phyloP scores from a whole-genome alignment of 2,797 vertebrate genomes.

The Eulemur coronatus region DNA sequence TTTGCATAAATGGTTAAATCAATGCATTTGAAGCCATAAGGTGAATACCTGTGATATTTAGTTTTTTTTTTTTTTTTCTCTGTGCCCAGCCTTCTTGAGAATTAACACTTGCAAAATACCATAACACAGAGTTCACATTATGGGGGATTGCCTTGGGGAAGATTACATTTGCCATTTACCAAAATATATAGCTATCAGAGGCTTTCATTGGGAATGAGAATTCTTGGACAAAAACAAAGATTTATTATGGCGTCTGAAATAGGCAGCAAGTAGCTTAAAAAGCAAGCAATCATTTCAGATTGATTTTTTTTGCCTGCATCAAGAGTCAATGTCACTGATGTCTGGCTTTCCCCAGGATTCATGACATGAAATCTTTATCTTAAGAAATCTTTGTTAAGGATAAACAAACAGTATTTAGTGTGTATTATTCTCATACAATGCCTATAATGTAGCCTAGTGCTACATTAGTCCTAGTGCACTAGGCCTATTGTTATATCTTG shows the following conservation, averaged over 20 bases:
- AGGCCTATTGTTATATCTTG: not conserved
- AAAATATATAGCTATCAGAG: not conserved
- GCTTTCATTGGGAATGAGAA: not conserved
- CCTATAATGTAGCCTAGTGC: not conserved
- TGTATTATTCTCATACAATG: not conserved
- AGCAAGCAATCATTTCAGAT: not conserved
- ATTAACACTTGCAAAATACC: not conserved
- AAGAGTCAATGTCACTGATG: not conserved
- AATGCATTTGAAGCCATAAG: not conserved
- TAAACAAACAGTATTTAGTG: conserved; percentile 31
- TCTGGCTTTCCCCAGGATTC: conserved; percentile 50
- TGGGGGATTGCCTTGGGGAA: not conserved
- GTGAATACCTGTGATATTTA: not conserved
- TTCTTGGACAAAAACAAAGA: not conserved
- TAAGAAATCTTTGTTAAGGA: conserved; percentile 33
- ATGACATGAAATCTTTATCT: conserved; percentile 64
- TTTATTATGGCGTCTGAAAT: not conserved
- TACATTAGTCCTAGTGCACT: not conserved
- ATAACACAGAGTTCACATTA: not conserved
- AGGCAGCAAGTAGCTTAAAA: not conserved
- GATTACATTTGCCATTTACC: not conserved
- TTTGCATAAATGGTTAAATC: not conserved
- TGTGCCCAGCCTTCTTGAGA: not conserved
- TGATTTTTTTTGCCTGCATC: not conserved
- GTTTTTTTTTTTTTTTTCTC: not conserved